These are phyloP conservation scores for Gryllus bimaculatus DNA, from an alignment of 1,140 invertebrate species.

Conservation along the genomic window DNA sequence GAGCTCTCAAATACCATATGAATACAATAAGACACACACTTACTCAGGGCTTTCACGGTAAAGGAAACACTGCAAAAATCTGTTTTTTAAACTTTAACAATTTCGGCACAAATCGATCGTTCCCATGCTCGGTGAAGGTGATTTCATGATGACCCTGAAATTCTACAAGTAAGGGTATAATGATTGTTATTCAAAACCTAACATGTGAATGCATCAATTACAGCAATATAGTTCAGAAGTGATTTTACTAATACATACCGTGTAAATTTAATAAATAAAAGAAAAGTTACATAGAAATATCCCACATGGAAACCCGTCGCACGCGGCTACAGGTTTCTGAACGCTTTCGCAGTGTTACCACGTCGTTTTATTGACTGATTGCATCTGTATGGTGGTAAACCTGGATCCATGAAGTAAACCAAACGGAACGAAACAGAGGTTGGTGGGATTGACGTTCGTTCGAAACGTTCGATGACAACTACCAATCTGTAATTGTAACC, in stretches of 20 bases:
- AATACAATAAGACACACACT: neutral
- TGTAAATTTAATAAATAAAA: too few relatives aligned
- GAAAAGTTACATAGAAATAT: too few relatives aligned
- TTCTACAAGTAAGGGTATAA: neutral
- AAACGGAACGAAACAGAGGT: too few relatives aligned
- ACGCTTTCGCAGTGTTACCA: neutral
- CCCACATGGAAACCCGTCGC: too few relatives aligned
- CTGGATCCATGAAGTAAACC: too few relatives aligned
- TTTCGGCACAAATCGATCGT: neutral
- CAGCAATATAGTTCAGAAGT: too few relatives aligned
- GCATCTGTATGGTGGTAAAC: neutral
- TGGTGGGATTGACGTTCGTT: too few relatives aligned
- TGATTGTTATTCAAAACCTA: too few relatives aligned
- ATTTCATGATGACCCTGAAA: neutral
- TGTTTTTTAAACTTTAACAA: neutral
- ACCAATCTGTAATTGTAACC: too few relatives aligned
- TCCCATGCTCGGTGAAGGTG: conserved; percentile 2
- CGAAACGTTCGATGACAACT: too few relatives aligned
- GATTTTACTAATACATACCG: too few relatives aligned
- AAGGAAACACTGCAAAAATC: neutral
- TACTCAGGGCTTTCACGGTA: neutral
- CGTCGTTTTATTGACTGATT: neutral
- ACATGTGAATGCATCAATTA: too few relatives aligned
- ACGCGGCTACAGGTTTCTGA: neutral
- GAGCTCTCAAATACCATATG: neutral